These are phyloP conservation scores for Rhipidura dahli DNA, from an alignment of 2,113 vertebrate species.

Conservation along the genomic window DNA sequence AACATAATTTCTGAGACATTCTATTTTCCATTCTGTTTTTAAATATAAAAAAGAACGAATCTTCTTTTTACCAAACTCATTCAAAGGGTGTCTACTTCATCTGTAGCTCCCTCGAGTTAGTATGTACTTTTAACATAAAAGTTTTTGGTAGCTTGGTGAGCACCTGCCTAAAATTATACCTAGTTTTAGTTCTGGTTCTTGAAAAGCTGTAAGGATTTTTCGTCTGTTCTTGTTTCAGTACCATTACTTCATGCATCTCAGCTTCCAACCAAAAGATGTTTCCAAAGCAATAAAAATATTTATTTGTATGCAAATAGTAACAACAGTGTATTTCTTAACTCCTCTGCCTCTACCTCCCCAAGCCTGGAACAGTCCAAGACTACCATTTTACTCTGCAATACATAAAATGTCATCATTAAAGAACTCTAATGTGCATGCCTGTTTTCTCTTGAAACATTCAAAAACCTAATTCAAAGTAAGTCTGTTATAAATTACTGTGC, in stretches of 20 bases:
- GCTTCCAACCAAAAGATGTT: neutral
- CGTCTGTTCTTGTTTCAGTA: neutral
- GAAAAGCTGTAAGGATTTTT: neutral
- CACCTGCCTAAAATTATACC: neutral
- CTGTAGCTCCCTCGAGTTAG: neutral
- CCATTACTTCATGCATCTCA: neutral
- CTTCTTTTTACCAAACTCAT: neutral
- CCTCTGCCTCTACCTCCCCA: neutral
- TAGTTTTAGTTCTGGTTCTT: neutral
- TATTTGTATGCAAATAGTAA: neutral
- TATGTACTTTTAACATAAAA: neutral
- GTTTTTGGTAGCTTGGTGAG: neutral
- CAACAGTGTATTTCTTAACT: neutral
- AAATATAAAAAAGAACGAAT: neutral
- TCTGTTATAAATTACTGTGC: conserved; percentile 13
- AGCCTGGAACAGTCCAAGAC: neutral
- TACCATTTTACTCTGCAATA: neutral
- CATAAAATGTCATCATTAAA: neutral
- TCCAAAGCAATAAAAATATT: neutral
- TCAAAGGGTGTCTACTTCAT: neutral
- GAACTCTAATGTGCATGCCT: neutral
- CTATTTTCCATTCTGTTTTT: neutral
- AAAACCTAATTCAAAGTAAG: neutral
- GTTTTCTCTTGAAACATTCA: neutral
- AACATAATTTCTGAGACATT: neutral